Evolutionary conservation across 2,888 invertebrate species (phyloP).

Genomic region (Nomada lathburiana): DNA sequence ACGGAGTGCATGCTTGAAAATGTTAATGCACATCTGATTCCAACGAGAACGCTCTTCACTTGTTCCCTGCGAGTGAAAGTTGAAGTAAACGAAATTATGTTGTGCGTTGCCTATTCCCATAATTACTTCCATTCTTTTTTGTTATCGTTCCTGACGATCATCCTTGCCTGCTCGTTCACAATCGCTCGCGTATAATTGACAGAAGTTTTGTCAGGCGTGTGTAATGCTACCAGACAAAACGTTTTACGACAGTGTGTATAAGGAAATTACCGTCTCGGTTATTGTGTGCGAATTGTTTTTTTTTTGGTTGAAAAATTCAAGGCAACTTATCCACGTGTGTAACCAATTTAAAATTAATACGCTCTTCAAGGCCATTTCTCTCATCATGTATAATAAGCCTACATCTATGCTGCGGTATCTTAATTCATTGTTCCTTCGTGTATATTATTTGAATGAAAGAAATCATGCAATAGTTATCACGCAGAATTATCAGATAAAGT

Average conservation of each 20-base stretch:
- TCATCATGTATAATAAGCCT: background rate
- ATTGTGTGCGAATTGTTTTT: too few species aligned
- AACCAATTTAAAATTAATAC: background rate
- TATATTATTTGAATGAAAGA: too few species aligned
- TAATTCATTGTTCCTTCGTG: background rate
- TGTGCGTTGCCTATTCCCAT: slow-evolving; percentile 1
- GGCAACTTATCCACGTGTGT: too few species aligned
- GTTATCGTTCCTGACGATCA: slow-evolving; percentile 17
- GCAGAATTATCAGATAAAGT: too few species aligned
- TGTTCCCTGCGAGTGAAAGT: slow-evolving; percentile 17
- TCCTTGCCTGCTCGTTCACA: slow-evolving; percentile 2
- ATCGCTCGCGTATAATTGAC: background rate
- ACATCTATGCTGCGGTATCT: background rate
- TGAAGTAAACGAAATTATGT: slow-evolving; percentile 10
- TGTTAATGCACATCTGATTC: background rate
- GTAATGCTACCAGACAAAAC: background rate
- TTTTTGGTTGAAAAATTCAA: too few species aligned
- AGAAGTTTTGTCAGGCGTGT: background rate
- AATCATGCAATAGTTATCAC: too few species aligned
- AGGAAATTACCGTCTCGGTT: background rate
- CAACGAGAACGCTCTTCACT: background rate
- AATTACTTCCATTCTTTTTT: slow-evolving; percentile 6
- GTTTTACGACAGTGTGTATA: background rate
- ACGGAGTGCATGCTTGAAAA: background rate
- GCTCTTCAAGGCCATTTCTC: background rate